Conservation (phyloP, 2,113 vertebrate genomes). For the Zootoca vivipara region DNA sequence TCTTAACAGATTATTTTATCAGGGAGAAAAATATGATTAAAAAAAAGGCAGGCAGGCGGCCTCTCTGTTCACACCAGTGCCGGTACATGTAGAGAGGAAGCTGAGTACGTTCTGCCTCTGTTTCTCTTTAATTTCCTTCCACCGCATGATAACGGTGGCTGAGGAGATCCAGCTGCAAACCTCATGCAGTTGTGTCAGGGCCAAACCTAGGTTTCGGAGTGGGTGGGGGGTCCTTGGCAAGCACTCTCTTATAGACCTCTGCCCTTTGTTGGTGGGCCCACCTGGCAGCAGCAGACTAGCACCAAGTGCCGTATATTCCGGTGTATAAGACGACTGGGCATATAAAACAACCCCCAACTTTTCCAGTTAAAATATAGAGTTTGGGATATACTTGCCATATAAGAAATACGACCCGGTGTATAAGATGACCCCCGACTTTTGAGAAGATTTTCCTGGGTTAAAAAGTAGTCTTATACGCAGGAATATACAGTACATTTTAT, state of each 20-base stretch:
- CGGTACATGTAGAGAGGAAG: not conserved
- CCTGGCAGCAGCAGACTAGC: not conserved
- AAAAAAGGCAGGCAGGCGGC: not conserved
- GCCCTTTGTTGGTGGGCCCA: not conserved
- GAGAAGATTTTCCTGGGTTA: too few species aligned
- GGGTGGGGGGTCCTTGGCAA: not conserved
- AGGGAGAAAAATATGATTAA: conserved; percentile 13
- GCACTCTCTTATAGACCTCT: not conserved
- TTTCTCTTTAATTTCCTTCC: not conserved
- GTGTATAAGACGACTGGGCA: too few species aligned
- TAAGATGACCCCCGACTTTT: too few species aligned
- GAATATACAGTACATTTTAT: too few species aligned
- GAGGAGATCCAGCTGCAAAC: not conserved
- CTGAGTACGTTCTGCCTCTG: not conserved
- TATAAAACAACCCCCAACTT: too few species aligned
- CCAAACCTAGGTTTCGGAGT: not conserved
- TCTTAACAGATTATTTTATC: conserved; percentile 59
- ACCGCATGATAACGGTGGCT: not conserved
- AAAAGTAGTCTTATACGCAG: too few species aligned
- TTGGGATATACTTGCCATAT: too few species aligned
- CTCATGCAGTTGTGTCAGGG: not conserved
- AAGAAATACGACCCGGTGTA: too few species aligned
- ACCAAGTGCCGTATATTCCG: too few species aligned
- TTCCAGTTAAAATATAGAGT: too few species aligned
- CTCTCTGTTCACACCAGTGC: conserved; percentile 28